A percentile compares a stretch with the other conserved stretches of the same genome.
These are phyloP conservation scores for Elegia similella DNA, from an alignment of 2,888 invertebrate genomes.

Conservation along the genomic window DNA sequence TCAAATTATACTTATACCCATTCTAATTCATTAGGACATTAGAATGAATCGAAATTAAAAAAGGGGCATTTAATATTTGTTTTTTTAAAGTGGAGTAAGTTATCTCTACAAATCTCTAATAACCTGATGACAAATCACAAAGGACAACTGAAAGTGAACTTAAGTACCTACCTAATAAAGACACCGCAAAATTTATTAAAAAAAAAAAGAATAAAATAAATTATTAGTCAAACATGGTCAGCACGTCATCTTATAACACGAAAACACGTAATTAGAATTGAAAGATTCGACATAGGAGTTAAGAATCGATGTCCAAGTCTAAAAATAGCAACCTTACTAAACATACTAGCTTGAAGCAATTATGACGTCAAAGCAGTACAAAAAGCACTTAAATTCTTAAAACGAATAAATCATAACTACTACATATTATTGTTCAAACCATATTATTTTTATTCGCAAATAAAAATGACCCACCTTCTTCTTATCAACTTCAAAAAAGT, in stretches of 20 bases:
- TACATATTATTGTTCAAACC: background rate
- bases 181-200: background rate
- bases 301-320: conserved; percentile 29
- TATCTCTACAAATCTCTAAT: too few species aligned
- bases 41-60: too few species aligned
- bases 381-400: background rate
- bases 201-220: background rate
- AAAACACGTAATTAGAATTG: background rate
- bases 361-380: background rate
- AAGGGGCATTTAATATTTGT: too few species aligned
- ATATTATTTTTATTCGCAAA: conserved; percentile 6
- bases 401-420: background rate
- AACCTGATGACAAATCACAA: too few species aligned
- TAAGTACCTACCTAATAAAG: too few species aligned
- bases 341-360: background rate
- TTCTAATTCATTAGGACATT: too few species aligned
- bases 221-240: background rate
- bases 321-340: conserved; percentile 18
- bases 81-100: too few species aligned
- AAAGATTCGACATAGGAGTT: conserved; percentile 10
- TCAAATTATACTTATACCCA: too few species aligned
- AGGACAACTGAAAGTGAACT: too few species aligned
- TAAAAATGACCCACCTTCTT: conserved; percentile 55
- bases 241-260: background rate
- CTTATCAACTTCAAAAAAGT: conserved; percentile 74